Conservation (phyloP, 2,888 invertebrate genomes). For the Drosophila kanekoi region DNA sequence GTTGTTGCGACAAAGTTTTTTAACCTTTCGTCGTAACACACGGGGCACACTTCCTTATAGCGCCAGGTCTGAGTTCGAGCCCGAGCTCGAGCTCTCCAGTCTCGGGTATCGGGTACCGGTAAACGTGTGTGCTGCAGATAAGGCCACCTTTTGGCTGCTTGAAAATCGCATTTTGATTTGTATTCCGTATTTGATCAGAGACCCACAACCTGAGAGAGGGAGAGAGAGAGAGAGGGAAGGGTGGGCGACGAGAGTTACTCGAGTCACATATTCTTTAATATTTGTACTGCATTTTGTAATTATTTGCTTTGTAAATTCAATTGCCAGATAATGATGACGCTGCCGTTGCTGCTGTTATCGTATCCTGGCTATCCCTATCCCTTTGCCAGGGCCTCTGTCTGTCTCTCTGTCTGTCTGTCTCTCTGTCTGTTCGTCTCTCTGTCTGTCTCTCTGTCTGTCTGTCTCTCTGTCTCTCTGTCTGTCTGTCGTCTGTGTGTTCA, state of each 20-base stretch:
- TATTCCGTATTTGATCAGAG: slow-evolving; percentile 82
- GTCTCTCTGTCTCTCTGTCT: slow-evolving; percentile 1
- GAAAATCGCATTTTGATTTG: slow-evolving; percentile 84
- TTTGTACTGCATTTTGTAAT: slow-evolving; percentile 72
- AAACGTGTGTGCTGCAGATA: slow-evolving; percentile 64
- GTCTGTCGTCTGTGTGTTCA: not conserved
- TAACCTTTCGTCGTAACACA: slow-evolving; percentile 59
- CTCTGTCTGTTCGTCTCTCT: slow-evolving; percentile 5
- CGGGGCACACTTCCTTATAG: slow-evolving; percentile 46
- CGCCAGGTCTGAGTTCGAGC: slow-evolving; percentile 47
- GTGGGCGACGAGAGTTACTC: slow-evolving; percentile 33
- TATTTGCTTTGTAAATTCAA: slow-evolving; percentile 84
- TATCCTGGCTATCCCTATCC: slow-evolving; percentile 23
- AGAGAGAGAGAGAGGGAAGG: not conserved
- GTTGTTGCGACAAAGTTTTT: slow-evolving; percentile 69
- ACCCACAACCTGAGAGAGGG: slow-evolving; percentile 24
- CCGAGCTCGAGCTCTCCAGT: slow-evolving; percentile 14
- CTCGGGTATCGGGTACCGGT: slow-evolving; percentile 7
- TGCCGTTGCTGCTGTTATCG: slow-evolving; percentile 28
- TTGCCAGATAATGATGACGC: slow-evolving; percentile 83
- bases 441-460: not conserved
- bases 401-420: not conserved
- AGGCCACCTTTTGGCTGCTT: slow-evolving; percentile 66
- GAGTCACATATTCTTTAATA: slow-evolving; percentile 55
- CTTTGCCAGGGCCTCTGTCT: slow-evolving; percentile 11